phyloP scores from a whole-genome alignment of 2,888 invertebrate genomes.

The Griposia aprilina region DNA sequence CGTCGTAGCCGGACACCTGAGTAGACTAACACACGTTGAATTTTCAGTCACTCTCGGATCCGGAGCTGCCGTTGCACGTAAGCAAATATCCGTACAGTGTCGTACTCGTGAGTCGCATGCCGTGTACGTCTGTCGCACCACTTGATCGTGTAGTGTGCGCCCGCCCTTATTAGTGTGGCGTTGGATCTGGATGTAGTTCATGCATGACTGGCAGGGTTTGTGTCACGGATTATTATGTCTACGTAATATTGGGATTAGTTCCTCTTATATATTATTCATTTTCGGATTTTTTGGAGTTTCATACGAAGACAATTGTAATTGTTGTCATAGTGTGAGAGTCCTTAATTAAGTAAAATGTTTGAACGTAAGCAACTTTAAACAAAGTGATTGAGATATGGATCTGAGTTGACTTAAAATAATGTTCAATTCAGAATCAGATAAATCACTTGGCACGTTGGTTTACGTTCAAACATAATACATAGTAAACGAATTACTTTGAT shows the following conservation, averaged over 20 bases:
- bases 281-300: conserved; percentile 6
- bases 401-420: not conserved
- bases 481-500: conserved; percentile 46
- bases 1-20: conserved; percentile 73
- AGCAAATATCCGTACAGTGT: conserved; percentile 85
- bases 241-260: conserved; percentile 25
- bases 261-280: not conserved
- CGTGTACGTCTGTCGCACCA: conserved; percentile 82
- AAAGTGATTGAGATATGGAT: not conserved
- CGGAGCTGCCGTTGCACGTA: conserved; percentile 89
- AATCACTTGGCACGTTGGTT: not conserved
- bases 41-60: conserved; percentile 90
- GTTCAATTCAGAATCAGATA: not conserved
- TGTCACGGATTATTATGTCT: conserved; percentile 27
- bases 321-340: conserved; percentile 15
- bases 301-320: conserved; percentile 6
- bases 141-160: conserved; percentile 69
- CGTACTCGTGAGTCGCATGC: conserved; percentile 85
- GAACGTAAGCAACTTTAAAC: not conserved
- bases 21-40: conserved; percentile 88
- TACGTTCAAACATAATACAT: conserved; percentile 4
- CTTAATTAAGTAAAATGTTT: conserved; percentile 10
- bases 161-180: conserved; percentile 51
- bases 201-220: conserved; percentile 46
- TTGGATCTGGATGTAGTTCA: conserved; percentile 49